Percentiles rank a stretch among this genome's conserved stretches.
These are phyloP conservation scores for Tachina grossa DNA, from an alignment of 2,888 invertebrate species.

Conservation along the genomic window DNA sequence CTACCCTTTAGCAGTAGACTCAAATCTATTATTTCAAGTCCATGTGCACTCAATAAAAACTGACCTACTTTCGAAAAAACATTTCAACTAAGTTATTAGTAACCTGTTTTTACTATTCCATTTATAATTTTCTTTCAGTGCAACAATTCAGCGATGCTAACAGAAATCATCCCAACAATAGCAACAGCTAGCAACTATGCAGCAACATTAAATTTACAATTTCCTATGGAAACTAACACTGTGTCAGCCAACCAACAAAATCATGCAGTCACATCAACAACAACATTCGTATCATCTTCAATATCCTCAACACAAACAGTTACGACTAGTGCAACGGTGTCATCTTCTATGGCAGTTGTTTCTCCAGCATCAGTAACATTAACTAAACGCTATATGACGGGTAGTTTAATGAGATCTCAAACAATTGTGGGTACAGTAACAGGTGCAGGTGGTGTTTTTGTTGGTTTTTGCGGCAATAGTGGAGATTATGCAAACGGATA, in stretches of 20 bases:
- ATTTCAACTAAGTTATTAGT: background rate
- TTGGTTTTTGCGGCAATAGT: constrained; percentile 23
- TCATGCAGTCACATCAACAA: constrained; percentile 66
- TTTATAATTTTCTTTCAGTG: constrained; percentile 47
- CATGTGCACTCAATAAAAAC: too few relatives aligned
- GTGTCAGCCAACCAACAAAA: constrained; percentile 75
- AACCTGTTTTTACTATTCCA: background rate
- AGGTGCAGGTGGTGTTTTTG: constrained; percentile 70
- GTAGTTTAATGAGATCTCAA: constrained; percentile 80
- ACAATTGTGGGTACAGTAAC: constrained; percentile 75
- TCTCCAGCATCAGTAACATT: constrained; percentile 72
- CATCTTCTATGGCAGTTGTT: constrained; percentile 73
- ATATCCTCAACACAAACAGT: constrained; percentile 58
- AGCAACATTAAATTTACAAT: constrained; percentile 73
- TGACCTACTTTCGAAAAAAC: too few relatives aligned
- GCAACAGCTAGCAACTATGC: constrained; percentile 50
- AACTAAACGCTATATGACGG: constrained; percentile 80
- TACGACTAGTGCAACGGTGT: constrained; percentile 42
- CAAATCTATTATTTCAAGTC: too few relatives aligned
- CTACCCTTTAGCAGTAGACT: too few relatives aligned
- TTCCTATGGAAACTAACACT: constrained; percentile 64
- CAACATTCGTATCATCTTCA: constrained; percentile 65
- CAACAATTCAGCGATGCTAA: constrained; percentile 24
- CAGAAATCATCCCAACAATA: constrained; percentile 43
- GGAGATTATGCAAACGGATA: constrained; percentile 61